Conservation (phyloP, 1,140 invertebrate species). For the Bilobella aurantiaca region DNA sequence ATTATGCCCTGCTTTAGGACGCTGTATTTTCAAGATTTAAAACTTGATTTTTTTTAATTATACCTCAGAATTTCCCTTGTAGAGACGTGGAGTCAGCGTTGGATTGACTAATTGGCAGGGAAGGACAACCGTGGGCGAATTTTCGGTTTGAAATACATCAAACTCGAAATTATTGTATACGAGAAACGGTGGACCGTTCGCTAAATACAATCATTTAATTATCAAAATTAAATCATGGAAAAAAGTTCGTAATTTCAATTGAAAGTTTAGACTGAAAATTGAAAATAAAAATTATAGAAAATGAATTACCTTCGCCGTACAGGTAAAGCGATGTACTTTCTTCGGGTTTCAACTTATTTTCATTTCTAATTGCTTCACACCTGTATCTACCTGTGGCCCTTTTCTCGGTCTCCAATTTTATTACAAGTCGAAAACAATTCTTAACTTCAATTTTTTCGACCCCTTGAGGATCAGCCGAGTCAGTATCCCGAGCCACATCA, state of each 20-base stretch:
- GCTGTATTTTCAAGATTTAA: too few relatives aligned
- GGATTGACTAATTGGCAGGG: slow-evolving; percentile 3
- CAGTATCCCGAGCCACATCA: neutral
- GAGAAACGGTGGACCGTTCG: neutral
- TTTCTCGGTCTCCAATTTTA: neutral
- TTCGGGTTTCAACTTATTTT: neutral
- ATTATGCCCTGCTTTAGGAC: too few relatives aligned
- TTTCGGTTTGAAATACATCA: neutral
- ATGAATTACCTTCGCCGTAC: slow-evolving; percentile 9
- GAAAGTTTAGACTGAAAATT: neutral
- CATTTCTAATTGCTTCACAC: neutral
- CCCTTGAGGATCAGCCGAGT: too few relatives aligned
- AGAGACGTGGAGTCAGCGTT: neutral
- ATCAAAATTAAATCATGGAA: neutral
- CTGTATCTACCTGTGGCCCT: neutral
- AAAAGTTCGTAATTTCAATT: neutral
- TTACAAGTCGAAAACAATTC: neutral
- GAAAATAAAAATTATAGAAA: neutral
- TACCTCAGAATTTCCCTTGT: neutral
- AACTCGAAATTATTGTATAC: neutral
- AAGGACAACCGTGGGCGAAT: neutral
- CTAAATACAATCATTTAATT: neutral
- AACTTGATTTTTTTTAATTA: too few relatives aligned
- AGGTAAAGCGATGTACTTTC: neutral
- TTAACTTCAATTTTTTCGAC: neutral